phyloP scores from a whole-genome alignment of 2,113 vertebrate genomes.

The Salvelinus alpinus region DNA sequence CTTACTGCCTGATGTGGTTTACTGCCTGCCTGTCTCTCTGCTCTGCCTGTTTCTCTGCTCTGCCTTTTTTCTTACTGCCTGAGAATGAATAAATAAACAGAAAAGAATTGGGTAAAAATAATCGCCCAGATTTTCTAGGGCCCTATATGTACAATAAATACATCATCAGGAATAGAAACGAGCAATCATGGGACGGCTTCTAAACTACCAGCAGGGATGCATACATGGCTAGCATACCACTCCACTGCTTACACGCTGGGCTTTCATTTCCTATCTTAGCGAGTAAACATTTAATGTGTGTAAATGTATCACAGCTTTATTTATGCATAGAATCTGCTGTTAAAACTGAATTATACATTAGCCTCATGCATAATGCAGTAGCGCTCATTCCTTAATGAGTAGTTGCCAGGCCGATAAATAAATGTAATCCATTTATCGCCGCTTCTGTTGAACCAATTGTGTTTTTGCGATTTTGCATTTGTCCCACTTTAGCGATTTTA shows the following conservation, averaged over 20 bases:
- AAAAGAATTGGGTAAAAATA: no score
- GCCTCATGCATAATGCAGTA: slow-evolving; percentile 76
- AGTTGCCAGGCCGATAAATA: slow-evolving; percentile 59
- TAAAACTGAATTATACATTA: slow-evolving; percentile 80
- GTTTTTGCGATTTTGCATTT: slow-evolving; percentile 35
- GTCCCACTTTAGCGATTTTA: slow-evolving; percentile 38
- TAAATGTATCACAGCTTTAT: slow-evolving; percentile 76
- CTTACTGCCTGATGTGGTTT: slow-evolving; percentile 51
- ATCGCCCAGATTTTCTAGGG: no score
- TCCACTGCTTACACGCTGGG: slow-evolving; percentile 19
- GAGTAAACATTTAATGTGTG: slow-evolving; percentile 76
- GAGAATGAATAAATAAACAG: no score
- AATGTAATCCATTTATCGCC: slow-evolving; percentile 72
- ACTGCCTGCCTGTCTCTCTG: neutral
- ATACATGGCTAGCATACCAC: slow-evolving; percentile 6
- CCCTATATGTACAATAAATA: neutral
- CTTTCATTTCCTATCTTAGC: slow-evolving; percentile 69
- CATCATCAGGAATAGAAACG: slow-evolving; percentile 23
- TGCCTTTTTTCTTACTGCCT: no score
- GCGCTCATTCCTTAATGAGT: slow-evolving; percentile 74
- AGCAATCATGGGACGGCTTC: slow-evolving; percentile 36
- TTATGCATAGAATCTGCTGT: slow-evolving; percentile 82
- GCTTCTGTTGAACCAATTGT: slow-evolving; percentile 63
- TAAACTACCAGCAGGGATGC: slow-evolving; percentile 34
- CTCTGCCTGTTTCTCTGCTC: neutral